These are phyloP conservation scores for Trachymyrmex septentrionalis DNA, from an alignment of 1,140 invertebrate genomes.

Conservation along the genomic window DNA sequence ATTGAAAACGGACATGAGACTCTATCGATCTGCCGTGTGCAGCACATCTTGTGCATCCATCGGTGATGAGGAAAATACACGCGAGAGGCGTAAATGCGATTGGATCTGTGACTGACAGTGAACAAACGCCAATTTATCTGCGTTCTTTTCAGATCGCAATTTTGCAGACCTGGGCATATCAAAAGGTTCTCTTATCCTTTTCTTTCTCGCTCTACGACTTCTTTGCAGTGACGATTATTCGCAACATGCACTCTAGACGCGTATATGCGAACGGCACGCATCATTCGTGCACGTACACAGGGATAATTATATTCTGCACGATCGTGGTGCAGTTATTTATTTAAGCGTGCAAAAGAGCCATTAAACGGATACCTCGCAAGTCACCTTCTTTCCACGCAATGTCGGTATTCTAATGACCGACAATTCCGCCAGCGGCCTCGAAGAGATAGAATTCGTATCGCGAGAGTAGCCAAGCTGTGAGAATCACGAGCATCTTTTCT, in stretches of 20 bases:
- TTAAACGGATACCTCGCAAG: slow-evolving; percentile 72
- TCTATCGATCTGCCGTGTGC: not conserved
- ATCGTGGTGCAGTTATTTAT: slow-evolving; percentile 74
- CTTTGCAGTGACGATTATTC: slow-evolving; percentile 54
- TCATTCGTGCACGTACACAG: not conserved
- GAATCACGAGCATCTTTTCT: not conserved
- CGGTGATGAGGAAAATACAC: not conserved
- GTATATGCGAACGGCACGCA: slow-evolving; percentile 16
- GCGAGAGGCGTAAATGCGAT: not conserved
- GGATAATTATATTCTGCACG: slow-evolving; percentile 65
- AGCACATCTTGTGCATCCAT: not conserved
- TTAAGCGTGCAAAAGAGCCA: slow-evolving; percentile 75
- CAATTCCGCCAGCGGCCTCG: slow-evolving; percentile 34
- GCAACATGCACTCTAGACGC: slow-evolving; percentile 59
- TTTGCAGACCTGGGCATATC: slow-evolving; percentile 65
- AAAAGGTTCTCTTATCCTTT: slow-evolving; percentile 57
- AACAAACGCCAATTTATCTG: slow-evolving; percentile 55
- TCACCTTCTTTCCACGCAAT: slow-evolving; percentile 50
- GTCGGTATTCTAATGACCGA: slow-evolving; percentile 66
- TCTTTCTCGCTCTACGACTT: slow-evolving; percentile 16
- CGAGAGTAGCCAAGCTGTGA: not conserved
- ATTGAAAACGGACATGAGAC: too few relatives aligned
- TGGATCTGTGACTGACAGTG: not conserved
- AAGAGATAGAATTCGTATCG: slow-evolving; percentile 21
- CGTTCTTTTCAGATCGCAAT: slow-evolving; percentile 68